phyloP scores from a whole-genome alignment of 2,797 vertebrate species.

The Sebastes cheni region DNA sequence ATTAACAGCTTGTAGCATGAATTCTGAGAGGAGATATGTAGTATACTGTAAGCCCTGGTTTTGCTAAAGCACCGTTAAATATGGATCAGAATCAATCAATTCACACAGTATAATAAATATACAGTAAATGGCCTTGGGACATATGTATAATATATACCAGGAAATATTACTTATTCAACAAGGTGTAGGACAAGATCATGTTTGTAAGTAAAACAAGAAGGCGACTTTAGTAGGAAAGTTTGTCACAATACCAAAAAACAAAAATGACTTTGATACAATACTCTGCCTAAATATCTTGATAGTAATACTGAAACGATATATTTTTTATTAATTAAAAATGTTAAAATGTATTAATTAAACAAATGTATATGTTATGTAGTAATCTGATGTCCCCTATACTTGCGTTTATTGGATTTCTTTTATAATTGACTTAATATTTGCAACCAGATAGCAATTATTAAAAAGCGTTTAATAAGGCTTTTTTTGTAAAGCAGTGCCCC shows the following conservation, averaged over 20 bases:
- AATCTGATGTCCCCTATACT: too few species aligned
- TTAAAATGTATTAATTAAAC: too few species aligned
- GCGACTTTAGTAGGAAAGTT: background rate
- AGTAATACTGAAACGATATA: too few species aligned
- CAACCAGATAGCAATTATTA: too few species aligned
- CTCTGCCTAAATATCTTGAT: too few species aligned
- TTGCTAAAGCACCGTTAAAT: background rate
- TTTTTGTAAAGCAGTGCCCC: too few species aligned
- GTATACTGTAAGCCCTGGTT: background rate
- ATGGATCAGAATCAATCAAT: background rate
- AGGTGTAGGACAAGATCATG: background rate
- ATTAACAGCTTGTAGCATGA: background rate
- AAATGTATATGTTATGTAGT: too few species aligned
- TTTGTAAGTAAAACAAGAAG: background rate
- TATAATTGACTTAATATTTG: too few species aligned
- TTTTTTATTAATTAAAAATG: too few species aligned
- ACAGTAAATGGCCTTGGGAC: background rate
- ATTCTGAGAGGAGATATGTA: background rate
- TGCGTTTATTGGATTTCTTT: too few species aligned
- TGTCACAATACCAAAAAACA: background rate
- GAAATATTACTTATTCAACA: background rate
- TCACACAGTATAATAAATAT: background rate
- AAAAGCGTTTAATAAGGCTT: too few species aligned
- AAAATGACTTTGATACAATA: background rate
- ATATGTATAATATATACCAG: background rate